Evolutionary conservation across 2,113 vertebrate genomes (phyloP).

Genomic region (Hoplias malabaricus): DNA sequence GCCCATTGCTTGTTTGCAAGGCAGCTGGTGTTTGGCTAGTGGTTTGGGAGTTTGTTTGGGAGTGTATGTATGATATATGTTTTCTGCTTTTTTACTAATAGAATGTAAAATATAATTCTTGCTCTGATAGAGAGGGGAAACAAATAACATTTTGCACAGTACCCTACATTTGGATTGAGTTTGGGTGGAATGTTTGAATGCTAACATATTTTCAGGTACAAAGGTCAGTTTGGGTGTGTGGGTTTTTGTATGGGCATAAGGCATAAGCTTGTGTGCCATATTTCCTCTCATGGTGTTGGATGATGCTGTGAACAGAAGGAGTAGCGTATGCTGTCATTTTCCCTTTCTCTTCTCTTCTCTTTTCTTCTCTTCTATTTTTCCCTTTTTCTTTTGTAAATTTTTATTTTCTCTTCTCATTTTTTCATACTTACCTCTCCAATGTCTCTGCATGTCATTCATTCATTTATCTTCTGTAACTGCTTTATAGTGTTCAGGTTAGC

Average conservation of each 20-base stretch:
- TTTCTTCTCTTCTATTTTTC: background rate
- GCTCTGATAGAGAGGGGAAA: too few relatives aligned
- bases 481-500: too few relatives aligned
- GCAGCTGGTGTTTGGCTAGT: too few relatives aligned
- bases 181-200: background rate
- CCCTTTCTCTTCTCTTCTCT: background rate
- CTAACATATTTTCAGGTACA: background rate
- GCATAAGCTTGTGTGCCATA: conserved; percentile 22
- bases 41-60: too few relatives aligned
- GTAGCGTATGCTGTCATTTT: conserved; percentile 33
- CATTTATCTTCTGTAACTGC: too few relatives aligned
- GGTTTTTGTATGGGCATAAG: conserved; percentile 28
- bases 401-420: background rate
- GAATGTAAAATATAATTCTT: too few relatives aligned
- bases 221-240: conserved; percentile 3
- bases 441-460: background rate
- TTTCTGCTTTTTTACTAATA: too few relatives aligned
- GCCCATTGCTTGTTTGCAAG: too few relatives aligned
- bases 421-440: conserved; percentile 44
- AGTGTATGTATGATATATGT: too few relatives aligned
- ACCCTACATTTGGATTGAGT: background rate
- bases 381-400: background rate
- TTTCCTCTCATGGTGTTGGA: conserved; percentile 46
- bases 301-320: conserved; percentile 42
- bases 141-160: too few relatives aligned